Evolutionary conservation across 2,113 vertebrate genomes (phyloP).

Genomic region (Drymodes brunneopygia): DNA sequence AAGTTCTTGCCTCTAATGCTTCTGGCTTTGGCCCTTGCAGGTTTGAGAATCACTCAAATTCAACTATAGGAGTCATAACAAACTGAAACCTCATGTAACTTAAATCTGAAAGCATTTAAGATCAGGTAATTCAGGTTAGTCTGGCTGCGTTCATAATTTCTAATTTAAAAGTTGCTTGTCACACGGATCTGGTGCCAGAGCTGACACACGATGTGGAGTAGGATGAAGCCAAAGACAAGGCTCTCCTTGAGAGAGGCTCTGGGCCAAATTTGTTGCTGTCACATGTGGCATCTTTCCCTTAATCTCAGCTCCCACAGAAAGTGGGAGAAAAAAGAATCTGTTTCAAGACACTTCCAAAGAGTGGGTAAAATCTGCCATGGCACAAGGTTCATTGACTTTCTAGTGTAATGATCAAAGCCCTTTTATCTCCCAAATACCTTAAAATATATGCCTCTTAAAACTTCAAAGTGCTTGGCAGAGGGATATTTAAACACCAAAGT

Average conservation of each 20-base stretch:
- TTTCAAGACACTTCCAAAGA: background rate
- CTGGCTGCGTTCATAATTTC: background rate
- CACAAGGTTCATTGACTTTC: background rate
- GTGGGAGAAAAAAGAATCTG: background rate
- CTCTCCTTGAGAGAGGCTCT: background rate
- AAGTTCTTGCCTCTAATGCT: background rate
- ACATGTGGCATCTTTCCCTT: conserved; percentile 12
- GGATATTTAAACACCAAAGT: background rate
- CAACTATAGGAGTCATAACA: background rate
- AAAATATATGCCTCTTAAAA: conserved; percentile 26
- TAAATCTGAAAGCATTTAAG: background rate
- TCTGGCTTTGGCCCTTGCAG: background rate
- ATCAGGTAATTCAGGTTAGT: background rate
- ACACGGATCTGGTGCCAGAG: background rate
- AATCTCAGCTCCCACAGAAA: background rate
- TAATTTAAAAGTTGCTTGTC: background rate
- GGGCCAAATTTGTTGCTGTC: conserved; percentile 27
- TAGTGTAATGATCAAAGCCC: background rate
- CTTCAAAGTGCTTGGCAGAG: background rate
- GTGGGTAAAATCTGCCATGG: conserved; percentile 6
- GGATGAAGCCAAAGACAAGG: background rate
- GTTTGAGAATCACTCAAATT: background rate
- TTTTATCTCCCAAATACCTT: conserved; percentile 12
- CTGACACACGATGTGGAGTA: background rate
- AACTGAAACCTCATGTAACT: background rate